Percentiles rank a stretch among this genome's conserved stretches.
These are phyloP conservation scores for Anaspis maculata DNA, from an alignment of 2,888 invertebrate genomes.

Conservation along the genomic window DNA sequence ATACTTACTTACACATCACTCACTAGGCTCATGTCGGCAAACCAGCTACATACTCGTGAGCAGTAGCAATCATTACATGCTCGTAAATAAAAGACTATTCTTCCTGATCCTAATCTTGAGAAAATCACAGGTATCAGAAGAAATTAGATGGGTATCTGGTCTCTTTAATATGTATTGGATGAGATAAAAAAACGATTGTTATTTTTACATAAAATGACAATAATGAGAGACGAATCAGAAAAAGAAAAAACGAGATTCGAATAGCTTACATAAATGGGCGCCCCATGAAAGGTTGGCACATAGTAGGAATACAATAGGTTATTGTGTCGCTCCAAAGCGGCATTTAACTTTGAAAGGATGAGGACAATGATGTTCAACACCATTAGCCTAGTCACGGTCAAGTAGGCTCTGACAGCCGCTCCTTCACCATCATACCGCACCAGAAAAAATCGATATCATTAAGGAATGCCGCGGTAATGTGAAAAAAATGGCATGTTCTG, in stretches of 20 bases:
- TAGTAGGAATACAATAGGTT: conserved; percentile 15
- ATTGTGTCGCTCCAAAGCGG: conserved; percentile 21
- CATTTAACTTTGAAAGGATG: conserved; percentile 23
- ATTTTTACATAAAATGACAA: too few relatives aligned
- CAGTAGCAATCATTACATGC: too few relatives aligned
- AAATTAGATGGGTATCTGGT: too few relatives aligned
- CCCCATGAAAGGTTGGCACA: conserved; percentile 2
- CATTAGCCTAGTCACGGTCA: conserved; percentile 28
- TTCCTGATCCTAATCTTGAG: too few relatives aligned
- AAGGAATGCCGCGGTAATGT: conserved; percentile 6
- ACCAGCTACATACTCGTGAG: too few relatives aligned
- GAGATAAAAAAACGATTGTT: too few relatives aligned
- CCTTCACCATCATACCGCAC: conserved; percentile 9
- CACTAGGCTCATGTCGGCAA: too few relatives aligned
- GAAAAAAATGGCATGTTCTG: conserved; percentile 4
- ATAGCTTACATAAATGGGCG: conserved; percentile 2
- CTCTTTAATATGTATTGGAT: too few relatives aligned
- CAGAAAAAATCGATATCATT: conserved; percentile 13
- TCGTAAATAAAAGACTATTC: too few relatives aligned
- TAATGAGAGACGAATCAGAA: too few relatives aligned
- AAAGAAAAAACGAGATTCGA: conserved; percentile 2
- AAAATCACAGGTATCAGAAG: too few relatives aligned
- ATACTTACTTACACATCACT: too few relatives aligned
- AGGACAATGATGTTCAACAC: conserved; percentile 27
- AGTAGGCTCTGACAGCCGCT: conserved; percentile 18